phyloP scores from a whole-genome alignment of 2,113 vertebrate genomes.

The Diphyllodes magnificus region DNA sequence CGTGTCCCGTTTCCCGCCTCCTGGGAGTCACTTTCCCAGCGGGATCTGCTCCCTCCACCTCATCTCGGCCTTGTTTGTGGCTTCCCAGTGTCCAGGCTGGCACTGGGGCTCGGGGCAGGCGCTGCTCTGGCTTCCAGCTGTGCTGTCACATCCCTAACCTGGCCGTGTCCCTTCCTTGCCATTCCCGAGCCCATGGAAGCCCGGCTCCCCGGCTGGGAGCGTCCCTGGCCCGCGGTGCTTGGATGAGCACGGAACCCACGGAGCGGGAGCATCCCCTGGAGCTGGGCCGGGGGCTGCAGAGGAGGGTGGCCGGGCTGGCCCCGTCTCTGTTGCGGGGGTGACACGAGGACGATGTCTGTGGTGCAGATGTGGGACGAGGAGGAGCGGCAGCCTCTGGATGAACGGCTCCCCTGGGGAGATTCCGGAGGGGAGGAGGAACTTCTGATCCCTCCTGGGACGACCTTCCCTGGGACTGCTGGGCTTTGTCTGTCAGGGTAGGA shows the following conservation, averaged over 20 bases:
- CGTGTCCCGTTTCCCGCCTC: neutral
- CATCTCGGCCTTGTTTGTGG: neutral
- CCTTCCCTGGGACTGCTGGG: neutral
- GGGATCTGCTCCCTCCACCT: neutral
- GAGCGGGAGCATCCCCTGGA: neutral
- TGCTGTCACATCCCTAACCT: fast-evolving
- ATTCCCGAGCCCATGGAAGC: neutral
- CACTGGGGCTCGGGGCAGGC: neutral
- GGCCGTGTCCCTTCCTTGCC: neutral
- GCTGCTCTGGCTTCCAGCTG: neutral
- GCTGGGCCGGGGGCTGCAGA: neutral
- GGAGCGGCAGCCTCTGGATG: neutral
- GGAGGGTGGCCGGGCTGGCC: neutral
- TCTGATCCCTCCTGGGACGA: fast-evolving
- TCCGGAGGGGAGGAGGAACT: neutral
- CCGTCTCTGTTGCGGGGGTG: neutral
- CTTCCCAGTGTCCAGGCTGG: neutral
- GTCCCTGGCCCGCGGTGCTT: fast-evolving
- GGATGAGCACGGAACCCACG: neutral
- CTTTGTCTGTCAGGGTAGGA: neutral
- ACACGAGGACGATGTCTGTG: neutral
- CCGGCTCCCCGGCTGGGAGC: neutral
- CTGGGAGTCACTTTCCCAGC: no score
- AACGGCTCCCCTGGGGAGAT: neutral
- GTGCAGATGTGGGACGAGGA: neutral